phyloP scores from a whole-genome alignment of 2,888 invertebrate species.

The Scaptomyza reducta region DNA sequence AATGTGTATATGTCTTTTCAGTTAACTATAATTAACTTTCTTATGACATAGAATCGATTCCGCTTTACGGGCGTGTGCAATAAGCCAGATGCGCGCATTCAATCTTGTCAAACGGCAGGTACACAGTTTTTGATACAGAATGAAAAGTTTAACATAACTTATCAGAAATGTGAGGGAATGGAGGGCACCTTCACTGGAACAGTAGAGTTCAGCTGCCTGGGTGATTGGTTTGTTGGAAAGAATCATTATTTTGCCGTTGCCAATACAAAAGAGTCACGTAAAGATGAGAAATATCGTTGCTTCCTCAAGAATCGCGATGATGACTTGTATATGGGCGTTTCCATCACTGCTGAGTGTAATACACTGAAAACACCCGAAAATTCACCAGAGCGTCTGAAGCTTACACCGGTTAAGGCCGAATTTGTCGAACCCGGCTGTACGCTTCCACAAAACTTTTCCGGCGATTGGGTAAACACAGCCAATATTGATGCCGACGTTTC shows the following conservation, averaged over 20 bases:
- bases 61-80: conserved; percentile 96
- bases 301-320: conserved; percentile 97
- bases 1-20: background rate
- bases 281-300: conserved; percentile 97
- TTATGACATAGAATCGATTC: conserved; percentile 88
- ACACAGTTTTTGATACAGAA: conserved; percentile 98
- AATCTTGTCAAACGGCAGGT: conserved; percentile 97
- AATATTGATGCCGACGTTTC: conserved; percentile 97
- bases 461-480: conserved; percentile 98
- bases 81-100: conserved; percentile 94
- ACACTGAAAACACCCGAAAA: conserved; percentile 96
- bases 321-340: conserved; percentile 95
- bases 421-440: conserved; percentile 95
- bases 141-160: conserved; percentile 98
- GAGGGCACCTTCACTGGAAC: conserved; percentile 95
- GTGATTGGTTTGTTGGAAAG: conserved; percentile 97
- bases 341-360: conserved; percentile 97
- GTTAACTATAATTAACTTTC: conserved; percentile 16
- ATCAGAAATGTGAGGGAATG: conserved; percentile 95
- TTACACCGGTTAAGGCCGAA: conserved; percentile 95
- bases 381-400: conserved; percentile 94
- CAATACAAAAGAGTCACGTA: conserved; percentile 97
- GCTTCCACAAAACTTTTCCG: conserved; percentile 96
- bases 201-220: conserved; percentile 96
- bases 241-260: conserved; percentile 99